Evolutionary conservation across 2,113 vertebrate species (phyloP), one percentile per base, ranked within the genome.

Genomic region (Genyomyrus donnyi): DNA sequence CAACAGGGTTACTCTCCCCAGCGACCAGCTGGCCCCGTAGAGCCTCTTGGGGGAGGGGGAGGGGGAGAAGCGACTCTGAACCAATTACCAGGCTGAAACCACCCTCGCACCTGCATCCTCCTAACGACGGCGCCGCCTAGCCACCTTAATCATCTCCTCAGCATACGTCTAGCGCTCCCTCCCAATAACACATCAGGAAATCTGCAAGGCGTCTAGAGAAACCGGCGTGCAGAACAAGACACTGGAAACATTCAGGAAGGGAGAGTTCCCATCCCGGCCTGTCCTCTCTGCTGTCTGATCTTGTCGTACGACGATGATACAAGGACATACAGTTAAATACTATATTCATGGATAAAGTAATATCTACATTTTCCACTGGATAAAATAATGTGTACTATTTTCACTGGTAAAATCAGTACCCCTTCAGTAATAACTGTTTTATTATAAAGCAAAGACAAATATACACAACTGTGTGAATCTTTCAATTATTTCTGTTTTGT

Each of bases 91-190:
- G 89, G 39, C 56, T 24, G 42, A 21, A 74, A 27, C 50, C 88
- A 83, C 88, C 52, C 62, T 58, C 49, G 62, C 85, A 90, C 90
- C 89, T 90, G 90, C 90, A 91, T 85, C 86, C 83, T 90, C 90
- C 87, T 53, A 58, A n/a, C 83, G 77, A 11, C 58, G 6, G 50
- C n/a, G 88, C 87, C 89, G 58, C 48, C 48, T 17, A 85, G 62
- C 19, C 84, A 50, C 88, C 48, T 88, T 48, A 52, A 88, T 89
- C 90, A 90, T 84, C 88, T 90, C n/a, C 49, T 17, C 39, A 13
- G 62, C 66, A 90, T 74, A 90, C 83, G 53, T 83, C 87, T 88
- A 42, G 53, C 42, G 77, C 48, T 87, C 89, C 49, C 50, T 83
- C 86, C 70, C 88, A 92, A 88, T 88, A 89, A 91, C 91, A 92